Evolutionary conservation across 2,113 vertebrate genomes (phyloP).

Genomic region (Perca fluviatilis): DNA sequence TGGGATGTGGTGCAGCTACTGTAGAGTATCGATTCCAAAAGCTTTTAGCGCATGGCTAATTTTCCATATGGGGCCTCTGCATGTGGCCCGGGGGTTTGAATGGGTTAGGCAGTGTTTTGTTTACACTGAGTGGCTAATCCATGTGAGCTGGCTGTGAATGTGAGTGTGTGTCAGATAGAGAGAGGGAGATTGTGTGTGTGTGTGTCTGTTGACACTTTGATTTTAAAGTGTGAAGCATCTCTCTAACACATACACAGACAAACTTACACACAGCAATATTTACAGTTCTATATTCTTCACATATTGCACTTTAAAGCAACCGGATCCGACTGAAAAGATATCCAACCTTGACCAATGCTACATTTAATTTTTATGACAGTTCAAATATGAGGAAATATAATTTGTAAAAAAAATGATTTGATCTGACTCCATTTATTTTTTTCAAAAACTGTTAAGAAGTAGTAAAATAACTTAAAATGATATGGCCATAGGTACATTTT

Average conservation of each 20-base stretch:
- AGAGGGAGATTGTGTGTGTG: background rate
- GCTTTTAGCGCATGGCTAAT: conserved; percentile 76
- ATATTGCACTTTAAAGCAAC: background rate
- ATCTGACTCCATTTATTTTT: too few species aligned
- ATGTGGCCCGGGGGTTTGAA: conserved; percentile 53
- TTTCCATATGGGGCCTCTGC: conserved; percentile 72
- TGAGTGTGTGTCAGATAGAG: background rate
- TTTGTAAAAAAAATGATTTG: too few species aligned
- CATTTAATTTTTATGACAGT: too few species aligned
- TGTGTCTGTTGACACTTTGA: conserved; percentile 14
- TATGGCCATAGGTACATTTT: background rate
- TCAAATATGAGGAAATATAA: too few species aligned
- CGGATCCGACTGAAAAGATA: too few species aligned
- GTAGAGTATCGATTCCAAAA: conserved; percentile 77
- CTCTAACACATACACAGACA: background rate
- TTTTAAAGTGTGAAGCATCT: background rate
- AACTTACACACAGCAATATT: background rate
- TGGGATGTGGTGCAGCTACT: conserved; percentile 65
- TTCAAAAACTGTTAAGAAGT: too few species aligned
- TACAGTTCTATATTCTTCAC: background rate
- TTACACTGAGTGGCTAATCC: conserved; percentile 65
- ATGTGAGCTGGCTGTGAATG: conserved; percentile 35
- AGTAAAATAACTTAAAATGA: too few species aligned
- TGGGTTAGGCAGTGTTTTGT: conserved; percentile 62
- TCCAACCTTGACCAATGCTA: too few species aligned